Evolutionary conservation across 2,888 invertebrate species (phyloP).

Genomic region (Labia minor): DNA sequence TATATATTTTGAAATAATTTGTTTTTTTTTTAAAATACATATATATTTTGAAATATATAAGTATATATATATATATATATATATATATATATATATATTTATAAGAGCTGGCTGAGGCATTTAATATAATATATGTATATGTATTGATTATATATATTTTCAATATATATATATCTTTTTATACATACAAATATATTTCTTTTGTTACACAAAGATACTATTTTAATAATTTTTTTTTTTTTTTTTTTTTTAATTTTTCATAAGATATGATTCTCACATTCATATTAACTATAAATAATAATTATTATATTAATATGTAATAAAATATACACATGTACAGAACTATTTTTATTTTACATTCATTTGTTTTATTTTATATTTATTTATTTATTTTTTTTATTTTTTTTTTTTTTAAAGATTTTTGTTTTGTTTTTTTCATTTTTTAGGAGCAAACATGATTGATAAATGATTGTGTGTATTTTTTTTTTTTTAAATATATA

Average conservation of each 20-base stretch:
- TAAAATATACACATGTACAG: constrained; percentile 26
- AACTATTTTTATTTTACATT: constrained; percentile 20
- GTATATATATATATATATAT: neutral
- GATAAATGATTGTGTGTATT: constrained; percentile 17
- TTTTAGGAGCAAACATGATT: constrained; percentile 21
- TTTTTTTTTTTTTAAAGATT: too few relatives aligned
- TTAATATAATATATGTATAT: constrained; percentile 22
- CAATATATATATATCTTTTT: neutral
- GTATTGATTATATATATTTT: neutral
- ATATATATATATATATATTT: neutral
- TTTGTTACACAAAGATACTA: constrained; percentile 23
- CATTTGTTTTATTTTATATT: constrained; percentile 15
- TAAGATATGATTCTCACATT: constrained; percentile 26
- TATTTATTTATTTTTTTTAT: constrained; percentile 18
- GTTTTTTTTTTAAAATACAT: neutral
- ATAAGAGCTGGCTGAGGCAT: constrained; percentile 25
- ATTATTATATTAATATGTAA: constrained; percentile 23
- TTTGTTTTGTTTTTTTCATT: constrained; percentile 16
- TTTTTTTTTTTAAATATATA: neutral
- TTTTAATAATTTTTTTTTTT: neutral
- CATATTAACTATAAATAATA: constrained; percentile 21
- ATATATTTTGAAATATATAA: neutral
- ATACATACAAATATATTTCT: constrained; percentile 19
- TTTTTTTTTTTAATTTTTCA: neutral
- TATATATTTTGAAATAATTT: neutral